phyloP scores from a whole-genome alignment of 2,113 vertebrate genomes.

The Phyllostomus hastatus region DNA sequence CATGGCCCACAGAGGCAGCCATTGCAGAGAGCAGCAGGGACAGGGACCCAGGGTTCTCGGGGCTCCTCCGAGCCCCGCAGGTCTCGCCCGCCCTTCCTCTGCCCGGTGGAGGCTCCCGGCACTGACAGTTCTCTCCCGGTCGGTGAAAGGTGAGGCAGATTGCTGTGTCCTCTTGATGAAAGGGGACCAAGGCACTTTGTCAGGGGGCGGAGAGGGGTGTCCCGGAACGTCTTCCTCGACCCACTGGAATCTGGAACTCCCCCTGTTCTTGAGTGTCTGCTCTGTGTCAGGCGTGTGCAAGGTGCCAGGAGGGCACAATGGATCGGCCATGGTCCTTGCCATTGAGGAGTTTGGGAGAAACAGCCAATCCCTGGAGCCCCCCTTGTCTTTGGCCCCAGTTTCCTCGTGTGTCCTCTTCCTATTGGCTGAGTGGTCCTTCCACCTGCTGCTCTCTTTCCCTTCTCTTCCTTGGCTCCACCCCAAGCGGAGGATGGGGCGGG shows the following conservation, averaged over 20 bases:
- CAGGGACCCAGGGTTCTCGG: no score
- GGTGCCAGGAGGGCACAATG: background rate
- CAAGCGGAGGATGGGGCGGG: background rate
- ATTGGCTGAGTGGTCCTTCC: background rate
- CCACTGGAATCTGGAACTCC: background rate
- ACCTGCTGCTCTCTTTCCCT: background rate
- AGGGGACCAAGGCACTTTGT: background rate
- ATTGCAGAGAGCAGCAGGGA: background rate
- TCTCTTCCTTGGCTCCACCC: background rate
- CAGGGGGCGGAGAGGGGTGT: background rate
- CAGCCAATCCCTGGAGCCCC: background rate
- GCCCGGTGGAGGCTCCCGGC: background rate
- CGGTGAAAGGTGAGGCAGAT: background rate
- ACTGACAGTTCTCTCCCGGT: background rate
- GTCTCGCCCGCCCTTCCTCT: background rate
- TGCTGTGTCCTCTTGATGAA: background rate
- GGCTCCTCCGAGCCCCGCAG: fast-evolving
- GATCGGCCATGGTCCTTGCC: background rate
- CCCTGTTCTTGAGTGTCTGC: background rate
- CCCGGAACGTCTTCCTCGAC: background rate
- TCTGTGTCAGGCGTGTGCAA: background rate
- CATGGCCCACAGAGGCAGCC: fast-evolving
- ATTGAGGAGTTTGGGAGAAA: background rate
- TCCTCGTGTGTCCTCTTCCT: background rate
- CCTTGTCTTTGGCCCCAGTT: background rate